Conservation (phyloP, 2,888 invertebrate species). For the Platycheirus rosarum region DNA sequence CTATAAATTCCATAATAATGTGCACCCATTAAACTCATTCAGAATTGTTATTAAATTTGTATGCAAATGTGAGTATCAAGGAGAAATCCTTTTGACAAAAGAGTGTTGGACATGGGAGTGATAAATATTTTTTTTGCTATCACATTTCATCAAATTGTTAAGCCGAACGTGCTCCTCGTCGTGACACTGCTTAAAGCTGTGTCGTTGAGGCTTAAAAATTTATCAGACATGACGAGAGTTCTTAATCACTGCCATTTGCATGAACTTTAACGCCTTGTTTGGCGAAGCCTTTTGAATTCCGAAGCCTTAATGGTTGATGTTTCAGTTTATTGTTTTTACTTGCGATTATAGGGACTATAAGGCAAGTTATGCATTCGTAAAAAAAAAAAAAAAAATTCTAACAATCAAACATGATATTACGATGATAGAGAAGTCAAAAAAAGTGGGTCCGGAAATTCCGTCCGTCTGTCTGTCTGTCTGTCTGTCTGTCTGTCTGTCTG, state of each 20-base stretch:
- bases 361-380: too few relatives aligned
- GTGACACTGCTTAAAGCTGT: conserved; percentile 32
- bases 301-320: conserved; percentile 22
- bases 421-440: too few relatives aligned
- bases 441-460: too few relatives aligned
- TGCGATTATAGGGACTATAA: too few relatives aligned
- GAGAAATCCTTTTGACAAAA: conserved; percentile 24
- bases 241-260: conserved; percentile 40
- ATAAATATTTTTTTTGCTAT: conserved; percentile 37
- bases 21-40: neutral
- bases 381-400: too few relatives aligned
- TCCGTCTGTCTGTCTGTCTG: too few relatives aligned
- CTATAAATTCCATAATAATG: conserved; percentile 20
- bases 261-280: conserved; percentile 13
- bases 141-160: conserved; percentile 35
- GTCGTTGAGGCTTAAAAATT: conserved; percentile 30
- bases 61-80: conserved; percentile 28
- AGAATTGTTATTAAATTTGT: conserved; percentile 25
- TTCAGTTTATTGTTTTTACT: too few relatives aligned
- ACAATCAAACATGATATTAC: too few relatives aligned
- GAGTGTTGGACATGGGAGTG: conserved; percentile 19
- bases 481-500: too few relatives aligned
- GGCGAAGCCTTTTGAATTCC: conserved; percentile 26
- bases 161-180: conserved; percentile 17
- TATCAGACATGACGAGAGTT: conserved; percentile 34